These are phyloP conservation scores for Falco rusticolus DNA, from an alignment of 2,797 vertebrate genomes.

Conservation along the genomic window DNA sequence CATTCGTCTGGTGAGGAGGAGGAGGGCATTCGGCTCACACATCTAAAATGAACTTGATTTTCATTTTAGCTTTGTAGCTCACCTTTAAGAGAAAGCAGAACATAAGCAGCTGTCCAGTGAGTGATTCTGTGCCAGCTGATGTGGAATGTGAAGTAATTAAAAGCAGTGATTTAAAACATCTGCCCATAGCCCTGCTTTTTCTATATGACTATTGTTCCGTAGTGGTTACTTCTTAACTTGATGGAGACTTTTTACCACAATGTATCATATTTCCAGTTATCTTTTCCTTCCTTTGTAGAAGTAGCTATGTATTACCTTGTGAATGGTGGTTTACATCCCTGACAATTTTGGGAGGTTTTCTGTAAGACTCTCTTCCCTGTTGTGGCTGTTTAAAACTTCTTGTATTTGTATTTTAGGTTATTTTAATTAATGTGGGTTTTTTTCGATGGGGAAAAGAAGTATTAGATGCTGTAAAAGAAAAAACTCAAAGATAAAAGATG, in stretches of 20 bases:
- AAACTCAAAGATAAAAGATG: neutral
- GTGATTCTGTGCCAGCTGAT: slow-evolving; percentile 39
- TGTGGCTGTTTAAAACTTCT: neutral
- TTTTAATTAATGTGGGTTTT: neutral
- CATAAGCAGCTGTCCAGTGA: neutral
- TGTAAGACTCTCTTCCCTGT: neutral
- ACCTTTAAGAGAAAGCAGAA: slow-evolving; percentile 39
- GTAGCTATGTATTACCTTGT: neutral
- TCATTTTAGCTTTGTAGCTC: slow-evolving; percentile 18
- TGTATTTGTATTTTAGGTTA: neutral
- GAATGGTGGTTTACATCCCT: neutral
- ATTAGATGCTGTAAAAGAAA: neutral
- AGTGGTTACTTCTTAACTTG: neutral
- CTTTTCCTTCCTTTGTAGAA: neutral
- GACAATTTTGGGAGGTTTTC: neutral
- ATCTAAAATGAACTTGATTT: neutral
- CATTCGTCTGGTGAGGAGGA: neutral
- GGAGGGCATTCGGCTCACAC: neutral
- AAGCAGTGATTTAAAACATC: slow-evolving; percentile 40
- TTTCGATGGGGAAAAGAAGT: neutral
- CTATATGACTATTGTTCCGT: neutral
- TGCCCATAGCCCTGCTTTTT: neutral
- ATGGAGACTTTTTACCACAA: neutral
- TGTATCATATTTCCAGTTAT: neutral
- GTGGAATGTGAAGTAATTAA: slow-evolving; percentile 39